Evolutionary conservation across 1,140 invertebrate genomes (phyloP), one percentile per base, ranked within the genome.

Genomic region (Plutomurus gul): DNA sequence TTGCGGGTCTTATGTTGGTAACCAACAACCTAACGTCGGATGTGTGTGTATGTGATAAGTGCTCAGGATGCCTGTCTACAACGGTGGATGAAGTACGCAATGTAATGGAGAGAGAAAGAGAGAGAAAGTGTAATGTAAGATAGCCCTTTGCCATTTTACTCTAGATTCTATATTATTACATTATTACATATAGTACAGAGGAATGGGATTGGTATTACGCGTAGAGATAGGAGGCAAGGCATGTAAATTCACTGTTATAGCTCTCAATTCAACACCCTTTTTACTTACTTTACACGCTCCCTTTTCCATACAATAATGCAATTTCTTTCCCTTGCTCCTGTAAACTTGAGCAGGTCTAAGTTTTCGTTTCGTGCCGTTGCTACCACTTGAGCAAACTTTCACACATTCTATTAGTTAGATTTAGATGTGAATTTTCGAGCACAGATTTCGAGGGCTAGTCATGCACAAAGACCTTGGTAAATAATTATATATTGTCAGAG

Each of bases 321-420:
- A 65, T 65, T 65, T 65, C 56, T 65, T 33, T 65, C 27, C 36
- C n/a, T 13, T 18, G 16, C 56, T n/a, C 30, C 56, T 65, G 16
- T 65, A 65, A 65, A 65, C 56, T 60, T 36, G 56, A 65, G 56
- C 25, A 6, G n/a, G 25, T 33, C 2, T 65, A 36, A 25, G 56
- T 33, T 65, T 65, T 27, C 11, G 25, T n/a, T 65, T 10, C 56
- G 56, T 65, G 56, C 56, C 56, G 56, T 65, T 30, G 56, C 56
- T 33, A 65, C 36, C 56, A 65, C 36, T 65, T 65, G 27, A n/a
- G 56, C 56, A 65, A 65, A 65, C 27, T 65, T 65, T n/a, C n/a
- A 65, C 16, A 60, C 51, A 65, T 18, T 65, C 56, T 65, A 65
- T 65, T 65, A 65, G 56, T 33, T 65, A 33, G 56, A 65, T 65